These are phyloP conservation scores for Pectinophora gossypiella DNA, from an alignment of 1,140 invertebrate species.

Conservation along the genomic window DNA sequence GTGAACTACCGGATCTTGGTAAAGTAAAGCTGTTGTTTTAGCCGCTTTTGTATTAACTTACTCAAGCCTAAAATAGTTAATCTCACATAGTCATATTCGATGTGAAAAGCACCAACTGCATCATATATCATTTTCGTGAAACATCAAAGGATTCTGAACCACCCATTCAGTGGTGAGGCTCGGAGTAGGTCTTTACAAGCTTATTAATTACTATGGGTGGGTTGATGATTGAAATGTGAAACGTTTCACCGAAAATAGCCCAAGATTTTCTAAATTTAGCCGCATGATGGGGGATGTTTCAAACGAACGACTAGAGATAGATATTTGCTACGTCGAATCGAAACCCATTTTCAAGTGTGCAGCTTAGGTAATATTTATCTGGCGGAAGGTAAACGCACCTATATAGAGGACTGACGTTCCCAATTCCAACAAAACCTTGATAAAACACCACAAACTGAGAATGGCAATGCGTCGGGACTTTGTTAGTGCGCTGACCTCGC, in stretches of 20 bases:
- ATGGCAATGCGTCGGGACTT: conserved; percentile 32
- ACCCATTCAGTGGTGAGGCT: conserved; percentile 15
- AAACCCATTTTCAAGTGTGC: no score
- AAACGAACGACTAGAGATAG: no score
- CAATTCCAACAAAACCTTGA: conserved; percentile 52
- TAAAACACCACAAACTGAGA: conserved; percentile 55
- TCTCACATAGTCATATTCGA: background rate
- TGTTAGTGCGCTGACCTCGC: conserved; percentile 50
- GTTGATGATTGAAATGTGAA: conserved; percentile 48
- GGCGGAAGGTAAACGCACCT: no score
- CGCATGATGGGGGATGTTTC: no score
- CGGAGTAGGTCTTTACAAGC: conserved; percentile 8
- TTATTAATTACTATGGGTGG: conserved; percentile 44
- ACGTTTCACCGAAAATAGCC: conserved; percentile 7
- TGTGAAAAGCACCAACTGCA: conserved; percentile 7
- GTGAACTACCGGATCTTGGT: conserved; percentile 35
- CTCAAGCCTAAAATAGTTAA: conserved; percentile 21
- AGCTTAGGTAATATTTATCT: no score
- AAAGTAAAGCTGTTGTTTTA: conserved; percentile 36
- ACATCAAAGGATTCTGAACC: conserved; percentile 41
- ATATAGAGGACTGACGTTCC: no score
- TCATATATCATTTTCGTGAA: conserved; percentile 41
- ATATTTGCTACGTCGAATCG: no score
- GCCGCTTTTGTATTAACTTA: conserved; percentile 15
- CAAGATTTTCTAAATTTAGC: no score